Base-by-base conservation (phyloP, 2,888 invertebrate genomes). In the Epirrhoe tristata region DNA sequence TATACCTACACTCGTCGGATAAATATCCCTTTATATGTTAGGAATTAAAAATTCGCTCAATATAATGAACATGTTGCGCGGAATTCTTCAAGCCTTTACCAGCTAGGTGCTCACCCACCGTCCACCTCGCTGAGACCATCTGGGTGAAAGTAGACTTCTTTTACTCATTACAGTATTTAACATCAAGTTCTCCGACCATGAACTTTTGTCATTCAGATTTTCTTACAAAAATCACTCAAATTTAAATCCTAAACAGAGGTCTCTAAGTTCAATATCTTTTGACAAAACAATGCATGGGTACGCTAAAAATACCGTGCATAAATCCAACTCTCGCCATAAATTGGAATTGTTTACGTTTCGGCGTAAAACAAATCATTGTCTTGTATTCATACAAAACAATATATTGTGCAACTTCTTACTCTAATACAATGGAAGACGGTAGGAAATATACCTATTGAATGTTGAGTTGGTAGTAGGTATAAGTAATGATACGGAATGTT, bases 261-360 rank as follows among this genome's bases (percentile, higher is more conserved):
- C 46, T 14, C 46, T 31, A 6, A n/a, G 39, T 57, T 36, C 39
- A 52, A 43, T 43, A 10, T 63, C 14, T 10, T 14, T 14, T 43
- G 14, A 5, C 39, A 48, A 7, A 31, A 52, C 34, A 17, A 48
- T 32, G 32, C 24, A 10, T 10, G 12, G 39, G 39, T 50, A 43
- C 24, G 59, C 34, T 65, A 31, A 50, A 63, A 34, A 58, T 58
- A 48, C 31, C 34, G 36, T 58, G 24, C 64, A 63, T 61, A 70
- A 63, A 68, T 64, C 62, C 57, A 55, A 64, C 54, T 66, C 52
- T 59, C 36, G 46, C 55, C 43, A 46, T 66, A 64, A 63, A 70
- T 67, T 63, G 50, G 17, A 48, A 63, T 66, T 66, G 70, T 64
- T 70, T 63, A 68, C 62, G 50, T 68, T 68, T 60, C 54, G 64